Base-by-base conservation (phyloP, 2,113 vertebrate genomes). In the Haemorhous mexicanus region DNA sequence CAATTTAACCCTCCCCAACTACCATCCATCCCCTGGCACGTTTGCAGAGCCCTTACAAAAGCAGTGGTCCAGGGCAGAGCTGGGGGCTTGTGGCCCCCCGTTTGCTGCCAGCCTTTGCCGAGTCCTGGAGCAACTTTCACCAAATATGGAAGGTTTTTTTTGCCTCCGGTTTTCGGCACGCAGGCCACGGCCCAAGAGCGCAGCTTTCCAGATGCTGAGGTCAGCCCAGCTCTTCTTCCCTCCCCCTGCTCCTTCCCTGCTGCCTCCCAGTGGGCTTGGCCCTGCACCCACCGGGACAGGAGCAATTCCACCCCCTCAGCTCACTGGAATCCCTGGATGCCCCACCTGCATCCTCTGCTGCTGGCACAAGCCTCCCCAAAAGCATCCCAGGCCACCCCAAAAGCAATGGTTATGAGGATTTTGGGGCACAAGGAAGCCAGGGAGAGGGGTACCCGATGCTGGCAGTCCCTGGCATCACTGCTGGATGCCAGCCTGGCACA, bases 61-160 rank as follows among this genome's bases (percentile, higher is more conserved):
- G 50, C 87, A 28, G 4, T 8, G 5, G 52, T 13, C 47, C 37
- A 1, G 68, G 44, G 24, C 43, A 5, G 13, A 7, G 89, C 33
- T 22, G 72, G 86, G 78, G 78, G 78, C 58, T 84, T 2, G 23
- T 11, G 11, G 75, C 44, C 90, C 93, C 80, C 81, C 0, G 5
- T 53, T 84, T n/a, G 77, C 95, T 84, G 77, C 91, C 53, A 69
- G 93, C 97, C 91, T 91, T 95, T 78, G 96, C 95, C 26, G 84
- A 95, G 93, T 93, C 96, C 95, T 56, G 53, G 77, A 96, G 89
- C 84, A 76, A 94, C 98, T 98, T 98, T 98, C 98, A 97, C 98
- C 98, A 98, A 99, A 99, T 99, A 98, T 98, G 98, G 98, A 98
- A 98, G 98, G 97, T 87, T 94, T 90, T 97, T 98, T 98, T 97